These are phyloP conservation scores for Heptranchias perlo DNA, from an alignment of 2,113 vertebrate species.

Conservation along the genomic window DNA sequence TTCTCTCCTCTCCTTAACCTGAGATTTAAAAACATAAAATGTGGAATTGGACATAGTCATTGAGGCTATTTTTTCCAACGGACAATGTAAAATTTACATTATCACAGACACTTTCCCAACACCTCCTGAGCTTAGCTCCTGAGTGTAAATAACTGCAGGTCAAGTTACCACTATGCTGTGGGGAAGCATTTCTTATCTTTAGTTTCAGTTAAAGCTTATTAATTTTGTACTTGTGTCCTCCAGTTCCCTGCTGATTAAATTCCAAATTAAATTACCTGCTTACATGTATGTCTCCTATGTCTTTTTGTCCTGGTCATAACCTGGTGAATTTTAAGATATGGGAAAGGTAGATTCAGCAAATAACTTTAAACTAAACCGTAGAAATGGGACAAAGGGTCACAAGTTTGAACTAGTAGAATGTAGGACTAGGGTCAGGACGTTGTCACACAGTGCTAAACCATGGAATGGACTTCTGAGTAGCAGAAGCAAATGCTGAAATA, in stretches of 20 bases:
- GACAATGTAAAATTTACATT: neutral
- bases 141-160: neutral
- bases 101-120: neutral
- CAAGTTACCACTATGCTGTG: too few relatives aligned
- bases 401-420: neutral
- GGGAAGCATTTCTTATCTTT: neutral
- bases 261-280: neutral
- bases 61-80: neutral
- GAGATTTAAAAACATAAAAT: neutral
- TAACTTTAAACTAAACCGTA: neutral
- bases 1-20: neutral
- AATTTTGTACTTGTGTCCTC: neutral
- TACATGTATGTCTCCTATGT: neutral
- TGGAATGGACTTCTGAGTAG: neutral
- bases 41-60: neutral
- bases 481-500: neutral
- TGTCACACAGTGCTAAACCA: neutral
- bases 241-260: neutral
- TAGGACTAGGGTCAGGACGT: neutral
- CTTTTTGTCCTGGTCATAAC: neutral
- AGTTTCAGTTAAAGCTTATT: neutral
- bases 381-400: neutral
- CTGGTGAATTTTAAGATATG: neutral
- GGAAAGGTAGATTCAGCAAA: neutral
- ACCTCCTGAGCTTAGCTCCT: neutral